Conservation (phyloP, 2,888 invertebrate genomes). For the Lycocerus yunnanus region DNA sequence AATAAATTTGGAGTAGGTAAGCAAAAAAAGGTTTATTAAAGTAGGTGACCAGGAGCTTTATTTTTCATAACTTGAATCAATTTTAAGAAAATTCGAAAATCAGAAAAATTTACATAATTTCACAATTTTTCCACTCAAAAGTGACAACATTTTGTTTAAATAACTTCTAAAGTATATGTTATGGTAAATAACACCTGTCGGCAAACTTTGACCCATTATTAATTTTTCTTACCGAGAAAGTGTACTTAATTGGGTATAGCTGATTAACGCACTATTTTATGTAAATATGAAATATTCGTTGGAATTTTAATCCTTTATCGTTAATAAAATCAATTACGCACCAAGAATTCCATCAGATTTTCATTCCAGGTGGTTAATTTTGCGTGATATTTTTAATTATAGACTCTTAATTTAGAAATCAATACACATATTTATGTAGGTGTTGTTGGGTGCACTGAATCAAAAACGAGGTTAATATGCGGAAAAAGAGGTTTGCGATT, state of each 20-base stretch:
- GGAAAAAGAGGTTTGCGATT: neutral
- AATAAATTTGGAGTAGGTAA: neutral
- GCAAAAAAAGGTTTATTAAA: neutral
- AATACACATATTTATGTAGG: neutral
- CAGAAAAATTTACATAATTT: neutral
- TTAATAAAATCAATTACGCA: neutral
- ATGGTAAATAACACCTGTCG: neutral
- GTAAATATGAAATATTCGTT: neutral
- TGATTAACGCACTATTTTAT: neutral
- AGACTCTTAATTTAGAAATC: neutral
- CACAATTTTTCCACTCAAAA: neutral
- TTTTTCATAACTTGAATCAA: no score
- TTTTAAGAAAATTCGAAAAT: no score
- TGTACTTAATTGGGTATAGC: neutral
- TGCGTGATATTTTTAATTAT: neutral
- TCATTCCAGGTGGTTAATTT: neutral
- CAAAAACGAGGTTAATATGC: neutral
- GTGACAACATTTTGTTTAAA: neutral
- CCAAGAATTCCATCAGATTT: neutral
- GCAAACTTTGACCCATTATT: neutral
- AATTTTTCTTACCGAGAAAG: neutral
- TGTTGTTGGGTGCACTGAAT: neutral
- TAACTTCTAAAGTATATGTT: neutral
- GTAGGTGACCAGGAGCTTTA: no score
- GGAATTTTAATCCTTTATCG: neutral